phyloP scores from a whole-genome alignment of 1,140 invertebrate species.

The Antheraea mylitta region DNA sequence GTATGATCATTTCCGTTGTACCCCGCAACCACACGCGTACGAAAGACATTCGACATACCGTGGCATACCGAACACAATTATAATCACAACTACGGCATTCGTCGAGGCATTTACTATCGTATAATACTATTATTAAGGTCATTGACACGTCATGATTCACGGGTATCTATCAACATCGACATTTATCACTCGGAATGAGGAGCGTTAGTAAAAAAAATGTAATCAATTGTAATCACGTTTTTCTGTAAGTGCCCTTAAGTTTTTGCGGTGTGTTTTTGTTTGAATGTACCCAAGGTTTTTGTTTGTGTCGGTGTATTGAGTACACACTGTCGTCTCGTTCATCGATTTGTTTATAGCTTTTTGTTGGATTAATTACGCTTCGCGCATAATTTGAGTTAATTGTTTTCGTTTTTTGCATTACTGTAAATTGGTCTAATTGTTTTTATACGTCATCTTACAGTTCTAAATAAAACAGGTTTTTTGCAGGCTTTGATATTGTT shows the following conservation, averaged over 20 bases:
- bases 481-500: neutral
- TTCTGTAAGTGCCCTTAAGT: slow-evolving; percentile 37
- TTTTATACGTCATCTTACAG: neutral
- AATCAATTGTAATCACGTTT: slow-evolving; percentile 44
- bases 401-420: neutral
- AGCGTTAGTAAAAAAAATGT: slow-evolving; percentile 16
- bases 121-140: slow-evolving; percentile 18
- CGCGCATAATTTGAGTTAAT: neutral
- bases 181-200: slow-evolving; percentile 20
- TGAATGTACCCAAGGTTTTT: slow-evolving; percentile 30
- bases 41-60: neutral
- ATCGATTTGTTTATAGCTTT: neutral
- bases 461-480: neutral
- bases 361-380: neutral
- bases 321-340: slow-evolving; percentile 24
- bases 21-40: neutral
- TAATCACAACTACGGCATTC: neutral
- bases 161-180: slow-evolving; percentile 18
- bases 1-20: neutral
- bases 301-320: slow-evolving; percentile 2
- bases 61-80: slow-evolving; percentile 2
- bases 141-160: slow-evolving; percentile 22
- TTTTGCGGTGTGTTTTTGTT: slow-evolving; percentile 39
- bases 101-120: neutral
- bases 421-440: neutral